Base-by-base conservation (phyloP, 2,797 vertebrate genomes). In the Tapera naevia region DNA sequence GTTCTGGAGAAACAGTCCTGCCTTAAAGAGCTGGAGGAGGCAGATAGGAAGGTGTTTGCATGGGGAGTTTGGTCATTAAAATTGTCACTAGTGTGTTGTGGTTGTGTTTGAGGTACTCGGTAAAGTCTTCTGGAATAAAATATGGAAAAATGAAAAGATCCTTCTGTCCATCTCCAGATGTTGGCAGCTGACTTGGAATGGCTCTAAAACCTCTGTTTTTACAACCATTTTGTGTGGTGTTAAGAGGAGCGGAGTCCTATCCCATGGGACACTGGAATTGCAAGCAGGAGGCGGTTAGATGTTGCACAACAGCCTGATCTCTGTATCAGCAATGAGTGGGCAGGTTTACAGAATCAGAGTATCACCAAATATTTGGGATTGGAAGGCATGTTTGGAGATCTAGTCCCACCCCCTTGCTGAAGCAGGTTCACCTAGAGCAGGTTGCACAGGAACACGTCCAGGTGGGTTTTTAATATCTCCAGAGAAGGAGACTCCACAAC, bases 251-350 rank as follows among this genome's bases (percentile, higher is more conserved):
- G 62, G 43, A 45, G 24, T 4, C 70, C 62, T 54, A 0, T 19
- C 7, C 1, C 2, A 4, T 16, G n/a, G 51, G 24, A 66, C 5
- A 1, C 9, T 27, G 7, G 39, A 54, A 13, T 91, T 27, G 35
- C 53, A 53, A 1, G 32, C 51, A 11, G 54, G 60, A 73, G 41
- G 56, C 30, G 51, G 18, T 1, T 39, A 60, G 17, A 17, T 3
- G 3, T 64, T 50, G 39, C 28, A n/a, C 12, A 78, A 57, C 43
- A 64, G 45, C 10, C 2, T 5, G 24, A 51, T 46, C 33, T 76
- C 51, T 27, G 6, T 74, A 37, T 21, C 10, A n/a, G 5, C 21
- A 2, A 0, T 8, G 46, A 15, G 35, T 25, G 56, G 30, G 8
- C 22, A 62, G 66, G 43, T 13, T 45, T 45, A 45, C 45, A 45